Percentiles rank a stretch among this genome's conserved stretches.
Evolutionary conservation across 2,113 vertebrate species (phyloP).

Genomic region (Chlorocebus sabaeus): DNA sequence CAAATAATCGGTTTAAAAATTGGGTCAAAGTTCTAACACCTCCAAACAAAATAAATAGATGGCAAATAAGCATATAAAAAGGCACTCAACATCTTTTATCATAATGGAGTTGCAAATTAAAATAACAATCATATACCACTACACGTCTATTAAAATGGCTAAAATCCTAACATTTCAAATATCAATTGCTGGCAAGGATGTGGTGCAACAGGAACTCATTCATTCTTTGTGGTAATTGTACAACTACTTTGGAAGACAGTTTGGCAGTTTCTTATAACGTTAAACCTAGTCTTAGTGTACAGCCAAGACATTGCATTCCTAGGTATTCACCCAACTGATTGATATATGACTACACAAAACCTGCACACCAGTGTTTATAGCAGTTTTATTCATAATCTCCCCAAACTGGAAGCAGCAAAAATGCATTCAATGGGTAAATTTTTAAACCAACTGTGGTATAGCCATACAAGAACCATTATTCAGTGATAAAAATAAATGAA

Average conservation of each 20-base stretch:
- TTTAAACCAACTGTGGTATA: not conserved
- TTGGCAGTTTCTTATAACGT: not conserved
- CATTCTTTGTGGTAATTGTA: not conserved
- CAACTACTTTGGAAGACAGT: not conserved
- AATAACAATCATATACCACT: not conserved
- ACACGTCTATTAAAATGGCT: not conserved
- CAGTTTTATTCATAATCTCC: not conserved
- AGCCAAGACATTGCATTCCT: not conserved
- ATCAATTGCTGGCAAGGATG: not conserved
- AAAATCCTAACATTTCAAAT: not conserved
- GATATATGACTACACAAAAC: not conserved
- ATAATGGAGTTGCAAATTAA: not conserved
- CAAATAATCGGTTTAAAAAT: not conserved
- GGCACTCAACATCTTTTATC: not conserved
- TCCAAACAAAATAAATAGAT: not conserved
- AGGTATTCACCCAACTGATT: not conserved
- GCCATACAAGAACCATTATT: not conserved
- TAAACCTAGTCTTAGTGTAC: not conserved
- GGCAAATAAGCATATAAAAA: not conserved
- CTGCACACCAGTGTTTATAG: not conserved
- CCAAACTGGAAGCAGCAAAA: not conserved
- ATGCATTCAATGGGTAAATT: not conserved
- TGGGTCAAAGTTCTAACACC: not conserved
- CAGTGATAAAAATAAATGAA: not conserved
- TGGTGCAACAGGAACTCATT: not conserved